These are phyloP conservation scores for Cotesia chilonis DNA, from an alignment of 1,140 invertebrate species.

Conservation along the genomic window DNA sequence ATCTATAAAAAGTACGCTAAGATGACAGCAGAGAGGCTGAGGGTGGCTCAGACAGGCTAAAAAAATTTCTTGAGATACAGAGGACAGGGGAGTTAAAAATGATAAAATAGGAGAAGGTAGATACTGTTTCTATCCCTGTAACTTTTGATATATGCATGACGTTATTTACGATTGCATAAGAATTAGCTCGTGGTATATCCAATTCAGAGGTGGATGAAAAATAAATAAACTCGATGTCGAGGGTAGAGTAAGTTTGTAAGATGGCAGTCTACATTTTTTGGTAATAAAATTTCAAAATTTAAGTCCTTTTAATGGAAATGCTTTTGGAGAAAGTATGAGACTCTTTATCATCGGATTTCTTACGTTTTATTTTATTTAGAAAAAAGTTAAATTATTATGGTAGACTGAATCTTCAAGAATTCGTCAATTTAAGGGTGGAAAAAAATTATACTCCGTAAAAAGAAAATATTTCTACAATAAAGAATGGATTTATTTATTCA, in stretches of 20 bases:
- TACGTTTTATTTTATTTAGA: too few relatives aligned
- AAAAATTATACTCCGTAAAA: too few relatives aligned
- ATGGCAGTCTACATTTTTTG: neutral
- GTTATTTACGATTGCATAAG: conserved; percentile 62
- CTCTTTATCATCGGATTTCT: too few relatives aligned
- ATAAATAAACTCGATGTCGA: conserved; percentile 14
- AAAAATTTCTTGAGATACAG: neutral
- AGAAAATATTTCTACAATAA: too few relatives aligned
- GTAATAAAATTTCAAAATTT: too few relatives aligned
- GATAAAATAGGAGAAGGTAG: conserved; percentile 20
- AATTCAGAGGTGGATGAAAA: conserved; percentile 38
- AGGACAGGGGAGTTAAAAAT: conserved; percentile 4
- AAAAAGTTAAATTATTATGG: too few relatives aligned
- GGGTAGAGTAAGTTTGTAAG: neutral
- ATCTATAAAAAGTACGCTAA: neutral
- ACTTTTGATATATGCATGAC: conserved; percentile 60
- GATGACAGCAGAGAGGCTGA: conserved; percentile 3
- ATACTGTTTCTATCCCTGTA: conserved; percentile 43
- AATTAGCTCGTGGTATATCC: conserved; percentile 51
- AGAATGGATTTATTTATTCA: too few relatives aligned
- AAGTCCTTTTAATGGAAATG: too few relatives aligned
- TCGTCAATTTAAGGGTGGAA: too few relatives aligned
- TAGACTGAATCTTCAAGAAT: too few relatives aligned
- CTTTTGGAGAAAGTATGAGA: too few relatives aligned
- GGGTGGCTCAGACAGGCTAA: neutral